Percentiles rank a stretch among this genome's conserved stretches.
These are phyloP conservation scores for Agonopterix alstromeriana DNA, from an alignment of 2,888 invertebrate genomes.

Conservation along the genomic window DNA sequence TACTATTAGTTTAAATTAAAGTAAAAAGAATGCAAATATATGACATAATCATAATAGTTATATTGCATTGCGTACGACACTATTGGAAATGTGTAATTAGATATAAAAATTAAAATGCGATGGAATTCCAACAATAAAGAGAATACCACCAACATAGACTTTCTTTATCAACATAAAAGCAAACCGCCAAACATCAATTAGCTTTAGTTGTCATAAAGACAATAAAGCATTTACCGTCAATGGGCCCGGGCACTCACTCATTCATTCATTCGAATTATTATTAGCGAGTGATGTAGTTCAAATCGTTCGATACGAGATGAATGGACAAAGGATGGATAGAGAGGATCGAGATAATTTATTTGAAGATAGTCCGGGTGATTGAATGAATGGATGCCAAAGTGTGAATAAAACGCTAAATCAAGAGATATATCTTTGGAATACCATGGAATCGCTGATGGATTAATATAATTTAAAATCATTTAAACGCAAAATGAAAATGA, in stretches of 20 bases:
- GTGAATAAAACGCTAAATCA: neutral
- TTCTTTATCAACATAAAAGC: conserved; percentile 40
- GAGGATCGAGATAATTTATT: conserved; percentile 15
- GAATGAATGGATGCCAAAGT: conserved; percentile 5
- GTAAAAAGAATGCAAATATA: too few relatives aligned
- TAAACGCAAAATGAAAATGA: too few relatives aligned
- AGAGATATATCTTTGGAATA: too few relatives aligned
- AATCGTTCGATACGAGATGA: conserved; percentile 40
- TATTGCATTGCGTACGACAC: too few relatives aligned
- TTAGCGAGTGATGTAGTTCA: conserved; percentile 36
- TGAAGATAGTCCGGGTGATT: conserved; percentile 10
- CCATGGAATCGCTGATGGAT: too few relatives aligned
- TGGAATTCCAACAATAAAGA: too few relatives aligned
- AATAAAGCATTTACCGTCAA: conserved; percentile 53
- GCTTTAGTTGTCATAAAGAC: conserved; percentile 39
- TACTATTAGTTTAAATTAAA: too few relatives aligned
- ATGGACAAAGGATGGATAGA: conserved; percentile 28
- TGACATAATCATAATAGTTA: too few relatives aligned
- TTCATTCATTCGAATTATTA: conserved; percentile 46
- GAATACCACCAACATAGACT: conserved; percentile 29
- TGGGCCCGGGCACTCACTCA: conserved; percentile 48
- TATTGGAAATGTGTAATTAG: too few relatives aligned
- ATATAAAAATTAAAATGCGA: too few relatives aligned
- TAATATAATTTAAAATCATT: too few relatives aligned
- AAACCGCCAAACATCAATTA: conserved; percentile 51